Base-by-base conservation (phyloP, 1,140 invertebrate species). In the Octopus sinensis region DNA sequence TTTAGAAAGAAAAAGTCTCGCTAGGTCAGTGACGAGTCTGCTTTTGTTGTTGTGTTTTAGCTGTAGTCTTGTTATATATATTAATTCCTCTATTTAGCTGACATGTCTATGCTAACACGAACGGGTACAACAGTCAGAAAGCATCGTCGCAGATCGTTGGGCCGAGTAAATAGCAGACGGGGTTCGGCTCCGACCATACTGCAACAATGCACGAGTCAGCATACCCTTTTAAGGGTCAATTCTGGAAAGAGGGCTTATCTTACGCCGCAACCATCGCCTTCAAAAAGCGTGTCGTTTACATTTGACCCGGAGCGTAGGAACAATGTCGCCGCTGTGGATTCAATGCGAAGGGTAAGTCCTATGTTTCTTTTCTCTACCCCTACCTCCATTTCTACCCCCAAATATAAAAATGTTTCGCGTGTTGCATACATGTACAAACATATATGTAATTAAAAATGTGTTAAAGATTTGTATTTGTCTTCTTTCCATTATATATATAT, bases 281-380 rank as follows among this genome's bases (percentile, higher is more conserved):
- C 82, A n/a, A 84, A 84, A 71, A 84, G 84, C 73, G 84, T 84
- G 12, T 80, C 82, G 4, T 84, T 84, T 80, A 84, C 80, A 56
- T 84, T 83, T 79, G 82, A 83, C 23, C 79, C 79, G 4, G 83
- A 84, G 68, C 54, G 81, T 30, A 84, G 79, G 54, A 76, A 52
- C 10, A 43, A 43, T 43, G 30, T 43, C 30, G 17, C 17, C 17
- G 6, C 68, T 0, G 68, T 23, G 68, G 68, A 73, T 23, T n/a
- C 17, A 13, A 73, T 73, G 9, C 17, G 68, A 73, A 73, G 68
- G 68, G 68, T 73, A 73, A 73, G 68, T 73, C 30, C 30, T 3
- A 43, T 43, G 30, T 43, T 43, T 43, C 30, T 43, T 43, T 43
- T 43, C 30, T 43, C 30, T 43, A 43, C 30, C 3, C 30, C 30